phyloP scores from a whole-genome alignment of 2,113 vertebrate species.

The Oreochromis niloticus region DNA sequence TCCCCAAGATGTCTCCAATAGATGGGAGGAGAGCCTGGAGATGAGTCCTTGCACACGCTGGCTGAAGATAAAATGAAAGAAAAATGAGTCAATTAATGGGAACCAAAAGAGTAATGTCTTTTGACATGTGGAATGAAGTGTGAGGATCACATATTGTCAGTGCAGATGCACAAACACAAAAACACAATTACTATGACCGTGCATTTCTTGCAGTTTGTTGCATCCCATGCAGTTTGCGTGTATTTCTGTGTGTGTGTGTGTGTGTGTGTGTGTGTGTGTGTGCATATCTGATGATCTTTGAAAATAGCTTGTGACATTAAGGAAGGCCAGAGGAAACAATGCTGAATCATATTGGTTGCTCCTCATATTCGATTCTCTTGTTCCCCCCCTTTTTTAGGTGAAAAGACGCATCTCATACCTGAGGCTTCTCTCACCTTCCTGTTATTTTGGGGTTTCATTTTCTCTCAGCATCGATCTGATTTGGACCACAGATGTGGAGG shows the following conservation, averaged over 20 bases:
- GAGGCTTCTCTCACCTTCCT: constrained; percentile 26
- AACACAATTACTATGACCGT: constrained; percentile 8
- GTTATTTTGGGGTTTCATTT: constrained; percentile 41
- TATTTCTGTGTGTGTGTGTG: background rate
- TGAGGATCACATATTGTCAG: constrained; percentile 34
- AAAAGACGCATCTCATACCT: constrained; percentile 32
- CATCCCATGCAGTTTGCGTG: background rate
- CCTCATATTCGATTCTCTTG: constrained; percentile 46
- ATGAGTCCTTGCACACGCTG: background rate
- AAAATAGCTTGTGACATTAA: constrained; percentile 46
- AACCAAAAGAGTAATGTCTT: constrained; percentile 35
- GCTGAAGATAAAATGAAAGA: constrained; percentile 25
- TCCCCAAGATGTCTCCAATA: background rate
- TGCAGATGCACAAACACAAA: constrained; percentile 23
- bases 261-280: background rate
- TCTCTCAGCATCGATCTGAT: constrained; percentile 48
- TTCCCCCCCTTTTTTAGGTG: constrained; percentile 13
- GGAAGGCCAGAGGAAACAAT: constrained; percentile 38
- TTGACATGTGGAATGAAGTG: constrained; percentile 49
- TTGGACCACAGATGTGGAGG: background rate
- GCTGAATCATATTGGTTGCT: constrained; percentile 41
- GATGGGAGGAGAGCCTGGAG: constrained; percentile 4
- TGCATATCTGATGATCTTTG: constrained; percentile 11
- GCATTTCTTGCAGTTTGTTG: background rate
- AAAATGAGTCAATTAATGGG: constrained; percentile 48